Base-by-base conservation (phyloP, 2,797 vertebrate species). In the Rhinophrynus dorsalis region DNA sequence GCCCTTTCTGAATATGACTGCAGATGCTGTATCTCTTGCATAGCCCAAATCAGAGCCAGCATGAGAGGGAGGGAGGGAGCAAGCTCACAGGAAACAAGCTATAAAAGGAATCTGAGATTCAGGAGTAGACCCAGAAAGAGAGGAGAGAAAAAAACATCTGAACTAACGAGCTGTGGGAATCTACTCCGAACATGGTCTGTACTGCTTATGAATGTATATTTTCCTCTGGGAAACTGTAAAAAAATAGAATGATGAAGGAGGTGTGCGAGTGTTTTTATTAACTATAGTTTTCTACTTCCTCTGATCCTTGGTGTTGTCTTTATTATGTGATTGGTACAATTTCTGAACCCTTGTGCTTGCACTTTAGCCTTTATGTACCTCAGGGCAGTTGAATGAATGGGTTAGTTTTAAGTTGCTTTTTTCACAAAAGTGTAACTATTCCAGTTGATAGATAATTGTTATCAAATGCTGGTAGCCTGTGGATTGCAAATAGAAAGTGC, bases 31-130 rank as follows among this genome's bases (percentile, higher is more conserved):
- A 64, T n/a, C n/a, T n/a, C n/a, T n/a, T n/a, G 17, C 60, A 17
- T 37, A 48, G 51, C 33, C 38, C 37, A 23, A 37, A 62, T 29
- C 57, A 6, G n/a, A n/a, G n/a, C n/a, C n/a, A n/a, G n/a, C n/a
- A n/a, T n/a, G n/a, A n/a, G n/a, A n/a, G n/a, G n/a, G 55, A 32
- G 12, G 45, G 33, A 17, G 23, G 54, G 33, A 6, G 18, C 21
- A 4, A 35, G 26, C 51, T 48, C 30, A 51, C 45, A 59, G 66
- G 67, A 61, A 55, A 66, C 21, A 29, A 29, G 42, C 52, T 68
- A 51, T 40, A 68, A 52, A 38, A 35, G 37, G 47, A 61, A 44
- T 23, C 32, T 40, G 55, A 38, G 30, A 51, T 17, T 26, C 47
- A 42, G 67, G 37, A 51, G 52, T 54, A 61, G 56, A 69, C 17